Evolutionary conservation across 2,797 vertebrate species (phyloP).

Genomic region (Catharus ustulatus): DNA sequence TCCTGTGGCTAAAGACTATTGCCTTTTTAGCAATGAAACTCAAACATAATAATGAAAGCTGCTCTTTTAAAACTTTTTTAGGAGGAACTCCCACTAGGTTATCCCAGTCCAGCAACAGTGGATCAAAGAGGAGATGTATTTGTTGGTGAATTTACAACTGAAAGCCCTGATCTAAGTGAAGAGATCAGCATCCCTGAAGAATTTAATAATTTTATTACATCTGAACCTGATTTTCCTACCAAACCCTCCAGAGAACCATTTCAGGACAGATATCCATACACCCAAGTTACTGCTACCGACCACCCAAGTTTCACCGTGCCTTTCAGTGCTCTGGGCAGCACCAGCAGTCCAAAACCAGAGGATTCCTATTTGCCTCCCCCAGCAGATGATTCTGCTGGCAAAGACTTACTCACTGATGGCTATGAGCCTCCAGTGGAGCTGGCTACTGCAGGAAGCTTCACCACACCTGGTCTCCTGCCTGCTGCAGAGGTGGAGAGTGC

Average conservation of each 20-base stretch:
- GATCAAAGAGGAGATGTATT: conserved; percentile 16
- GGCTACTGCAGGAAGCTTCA: neutral
- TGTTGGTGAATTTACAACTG: conserved; percentile 20
- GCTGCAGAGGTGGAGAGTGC: neutral
- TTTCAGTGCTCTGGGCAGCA: conserved; percentile 44
- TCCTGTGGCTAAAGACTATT: neutral
- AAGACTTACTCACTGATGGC: neutral
- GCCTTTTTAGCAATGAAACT: neutral
- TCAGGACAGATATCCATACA: neutral
- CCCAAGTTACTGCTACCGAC: neutral
- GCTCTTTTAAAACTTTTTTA: conserved; percentile 35
- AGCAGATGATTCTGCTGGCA: conserved; percentile 42
- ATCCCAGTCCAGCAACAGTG: conserved; percentile 46
- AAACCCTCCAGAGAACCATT: neutral
- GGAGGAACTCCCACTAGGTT: conserved; percentile 60
- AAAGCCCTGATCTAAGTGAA: neutral
- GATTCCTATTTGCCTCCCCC: conserved; percentile 32
- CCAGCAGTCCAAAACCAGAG: neutral
- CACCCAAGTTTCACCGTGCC: conserved; percentile 31
- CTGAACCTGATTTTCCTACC: conserved; percentile 11
- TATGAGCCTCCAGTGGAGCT: neutral
- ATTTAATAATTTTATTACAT: conserved; percentile 8
- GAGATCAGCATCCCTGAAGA: conserved; percentile 2
- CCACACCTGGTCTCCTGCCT: neutral
- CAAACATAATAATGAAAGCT: neutral